A percentile compares a stretch with the other conserved stretches of the same genome.
These are phyloP conservation scores for Theretra japonica DNA, from an alignment of 2,888 invertebrate species.

Conservation along the genomic window DNA sequence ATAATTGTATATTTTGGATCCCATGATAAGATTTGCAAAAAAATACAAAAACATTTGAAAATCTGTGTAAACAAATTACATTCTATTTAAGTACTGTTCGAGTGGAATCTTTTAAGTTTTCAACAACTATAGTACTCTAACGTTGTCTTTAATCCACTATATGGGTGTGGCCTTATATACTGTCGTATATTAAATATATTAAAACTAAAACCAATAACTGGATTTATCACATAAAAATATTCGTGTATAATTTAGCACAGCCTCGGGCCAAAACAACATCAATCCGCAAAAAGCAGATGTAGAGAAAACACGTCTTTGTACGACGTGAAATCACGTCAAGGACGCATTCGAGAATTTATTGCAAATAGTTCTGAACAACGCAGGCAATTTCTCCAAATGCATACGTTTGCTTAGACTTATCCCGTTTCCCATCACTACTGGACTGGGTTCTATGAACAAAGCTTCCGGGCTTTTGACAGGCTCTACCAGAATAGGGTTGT, in stretches of 20 bases:
- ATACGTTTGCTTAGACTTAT: conserved; percentile 53
- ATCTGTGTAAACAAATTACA: too few species aligned
- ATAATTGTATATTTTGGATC: neutral
- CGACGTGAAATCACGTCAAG: conserved; percentile 44
- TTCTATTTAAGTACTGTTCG: too few species aligned
- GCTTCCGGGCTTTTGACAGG: conserved; percentile 46
- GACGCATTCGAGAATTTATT: conserved; percentile 59
- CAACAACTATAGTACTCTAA: too few species aligned
- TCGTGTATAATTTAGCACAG: neutral
- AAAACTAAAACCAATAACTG: too few species aligned
- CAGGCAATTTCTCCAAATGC: conserved; percentile 60
- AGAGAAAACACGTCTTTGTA: neutral
- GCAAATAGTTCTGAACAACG: conserved; percentile 61
- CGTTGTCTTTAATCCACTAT: too few species aligned
- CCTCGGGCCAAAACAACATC: neutral
- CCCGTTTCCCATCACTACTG: conserved; percentile 42
- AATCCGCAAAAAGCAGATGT: neutral
- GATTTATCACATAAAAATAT: too few species aligned
- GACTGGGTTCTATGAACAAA: conserved; percentile 39
- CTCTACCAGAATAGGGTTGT: conserved; percentile 72
- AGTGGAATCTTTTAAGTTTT: too few species aligned
- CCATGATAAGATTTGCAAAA: neutral
- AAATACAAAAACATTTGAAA: too few species aligned
- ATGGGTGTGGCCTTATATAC: too few species aligned
- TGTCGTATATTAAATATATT: neutral